Evolutionary conservation across 2,888 invertebrate genomes (phyloP).

Genomic region (Periphyllus acericola): DNA sequence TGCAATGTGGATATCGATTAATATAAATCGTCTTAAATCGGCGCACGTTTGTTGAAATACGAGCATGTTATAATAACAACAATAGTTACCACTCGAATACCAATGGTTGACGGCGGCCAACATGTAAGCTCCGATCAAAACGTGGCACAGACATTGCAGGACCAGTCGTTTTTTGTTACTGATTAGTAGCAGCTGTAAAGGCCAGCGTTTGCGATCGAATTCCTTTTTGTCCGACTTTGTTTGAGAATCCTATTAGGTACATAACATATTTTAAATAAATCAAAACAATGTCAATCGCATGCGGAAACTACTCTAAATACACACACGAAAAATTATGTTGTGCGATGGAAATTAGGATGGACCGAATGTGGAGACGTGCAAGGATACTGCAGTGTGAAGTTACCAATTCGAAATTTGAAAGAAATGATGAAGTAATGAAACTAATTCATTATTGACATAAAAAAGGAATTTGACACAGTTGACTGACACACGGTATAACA

Average conservation of each 20-base stretch:
- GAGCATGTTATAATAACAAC: background rate
- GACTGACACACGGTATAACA: too few relatives aligned
- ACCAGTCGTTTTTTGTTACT: slow-evolving; percentile 8
- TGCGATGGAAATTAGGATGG: too few relatives aligned
- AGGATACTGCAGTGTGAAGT: too few relatives aligned
- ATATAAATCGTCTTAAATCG: background rate
- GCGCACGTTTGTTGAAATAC: background rate
- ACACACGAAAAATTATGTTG: too few relatives aligned
- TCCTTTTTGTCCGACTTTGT: background rate
- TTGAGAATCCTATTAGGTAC: background rate
- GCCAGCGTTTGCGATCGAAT: background rate
- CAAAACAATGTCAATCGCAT: too few relatives aligned
- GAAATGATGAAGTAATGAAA: too few relatives aligned
- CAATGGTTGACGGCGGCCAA: slow-evolving; percentile 29
- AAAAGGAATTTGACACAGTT: too few relatives aligned
- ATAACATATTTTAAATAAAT: too few relatives aligned
- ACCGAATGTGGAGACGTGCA: too few relatives aligned
- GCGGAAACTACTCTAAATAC: too few relatives aligned
- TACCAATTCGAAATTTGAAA: too few relatives aligned
- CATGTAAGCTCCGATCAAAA: background rate
- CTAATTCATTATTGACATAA: too few relatives aligned
- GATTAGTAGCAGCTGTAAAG: background rate
- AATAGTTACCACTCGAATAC: slow-evolving; percentile 21
- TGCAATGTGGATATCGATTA: background rate
- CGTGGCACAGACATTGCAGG: background rate